Evolutionary conservation across 2,888 invertebrate species (phyloP).

Genomic region (Steinernema hermaphroditum): DNA sequence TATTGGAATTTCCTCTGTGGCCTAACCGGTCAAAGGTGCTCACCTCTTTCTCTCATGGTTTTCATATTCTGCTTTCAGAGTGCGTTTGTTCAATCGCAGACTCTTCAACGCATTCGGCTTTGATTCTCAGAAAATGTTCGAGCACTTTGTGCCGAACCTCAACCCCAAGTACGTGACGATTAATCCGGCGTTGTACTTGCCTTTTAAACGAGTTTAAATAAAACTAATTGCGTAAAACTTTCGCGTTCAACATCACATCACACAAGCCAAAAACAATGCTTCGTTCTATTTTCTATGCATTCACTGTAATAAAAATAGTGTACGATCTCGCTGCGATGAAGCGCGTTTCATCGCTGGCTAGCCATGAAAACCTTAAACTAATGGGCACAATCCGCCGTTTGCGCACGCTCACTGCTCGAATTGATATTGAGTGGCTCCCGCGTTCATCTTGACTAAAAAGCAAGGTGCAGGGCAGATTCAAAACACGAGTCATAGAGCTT

Average conservation of each 20-base stretch:
- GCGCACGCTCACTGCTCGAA: too few relatives aligned
- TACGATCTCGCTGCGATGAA: too few relatives aligned
- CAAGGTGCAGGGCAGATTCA: too few relatives aligned
- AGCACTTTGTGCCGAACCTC: slow-evolving; percentile 38
- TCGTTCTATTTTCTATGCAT: too few relatives aligned
- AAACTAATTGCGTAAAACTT: too few relatives aligned
- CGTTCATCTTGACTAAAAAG: background rate
- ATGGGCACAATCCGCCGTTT: background rate
- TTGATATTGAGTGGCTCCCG: background rate
- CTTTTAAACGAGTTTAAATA: background rate
- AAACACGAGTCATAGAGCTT: too few relatives aligned
- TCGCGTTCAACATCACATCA: too few relatives aligned
- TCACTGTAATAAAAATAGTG: too few relatives aligned
- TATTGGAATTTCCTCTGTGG: slow-evolving; percentile 81
- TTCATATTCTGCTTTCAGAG: slow-evolving; percentile 42
- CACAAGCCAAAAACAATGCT: too few relatives aligned
- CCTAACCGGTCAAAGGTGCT: slow-evolving; percentile 73
- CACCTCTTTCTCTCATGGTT: background rate
- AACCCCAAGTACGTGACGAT: slow-evolving; percentile 45
- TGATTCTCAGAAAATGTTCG: slow-evolving; percentile 43
- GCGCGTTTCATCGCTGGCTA: too few relatives aligned
- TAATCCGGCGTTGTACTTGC: slow-evolving; percentile 50
- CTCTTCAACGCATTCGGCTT: slow-evolving; percentile 51
- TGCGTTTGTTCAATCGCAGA: slow-evolving; percentile 48
- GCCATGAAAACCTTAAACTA: too few relatives aligned